A percentile compares a stretch with the other conserved stretches of the same genome.
Evolutionary conservation across 2,888 invertebrate genomes (phyloP).

Genomic region (Acronicta psi): DNA sequence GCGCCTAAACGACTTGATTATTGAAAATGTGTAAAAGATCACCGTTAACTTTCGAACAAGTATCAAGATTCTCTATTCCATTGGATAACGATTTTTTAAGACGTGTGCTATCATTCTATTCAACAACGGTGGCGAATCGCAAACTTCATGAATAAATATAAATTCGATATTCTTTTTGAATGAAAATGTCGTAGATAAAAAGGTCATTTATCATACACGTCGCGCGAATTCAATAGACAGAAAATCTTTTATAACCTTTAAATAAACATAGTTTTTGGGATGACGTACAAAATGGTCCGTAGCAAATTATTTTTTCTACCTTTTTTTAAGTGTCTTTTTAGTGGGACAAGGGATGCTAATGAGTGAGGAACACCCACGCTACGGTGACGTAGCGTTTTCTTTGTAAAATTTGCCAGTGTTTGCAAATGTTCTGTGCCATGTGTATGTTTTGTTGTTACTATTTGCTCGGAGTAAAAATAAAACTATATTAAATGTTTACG

Average conservation of each 20-base stretch:
- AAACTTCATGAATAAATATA: constrained; percentile 86
- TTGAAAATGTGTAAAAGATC: too few relatives aligned
- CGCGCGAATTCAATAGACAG: constrained; percentile 71
- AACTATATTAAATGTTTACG: too few relatives aligned
- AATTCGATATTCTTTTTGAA: constrained; percentile 86
- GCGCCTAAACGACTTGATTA: too few relatives aligned
- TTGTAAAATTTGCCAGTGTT: constrained; percentile 62
- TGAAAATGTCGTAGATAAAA: constrained; percentile 84
- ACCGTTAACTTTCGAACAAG: constrained; percentile 25
- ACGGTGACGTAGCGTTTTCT: constrained; percentile 73
- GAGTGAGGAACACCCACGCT: constrained; percentile 87
- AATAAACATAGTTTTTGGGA: constrained; percentile 87
- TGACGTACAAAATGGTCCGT: constrained; percentile 83
- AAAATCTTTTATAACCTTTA: constrained; percentile 84
- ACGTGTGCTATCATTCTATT: constrained; percentile 74
- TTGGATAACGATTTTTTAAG: constrained; percentile 63
- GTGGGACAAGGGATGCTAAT: constrained; percentile 85
- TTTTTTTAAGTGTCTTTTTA: constrained; percentile 69
- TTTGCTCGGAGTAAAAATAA: too few relatives aligned
- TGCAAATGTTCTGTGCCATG: constrained; percentile 48
- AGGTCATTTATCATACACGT: constrained; percentile 86
- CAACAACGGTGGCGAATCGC: constrained; percentile 87
- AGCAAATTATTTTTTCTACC: constrained; percentile 66
- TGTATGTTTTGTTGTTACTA: constrained; percentile 16
- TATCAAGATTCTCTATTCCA: constrained; percentile 54